phyloP scores from a whole-genome alignment of 2,888 invertebrate genomes.

The Calliphora vomitoria region DNA sequence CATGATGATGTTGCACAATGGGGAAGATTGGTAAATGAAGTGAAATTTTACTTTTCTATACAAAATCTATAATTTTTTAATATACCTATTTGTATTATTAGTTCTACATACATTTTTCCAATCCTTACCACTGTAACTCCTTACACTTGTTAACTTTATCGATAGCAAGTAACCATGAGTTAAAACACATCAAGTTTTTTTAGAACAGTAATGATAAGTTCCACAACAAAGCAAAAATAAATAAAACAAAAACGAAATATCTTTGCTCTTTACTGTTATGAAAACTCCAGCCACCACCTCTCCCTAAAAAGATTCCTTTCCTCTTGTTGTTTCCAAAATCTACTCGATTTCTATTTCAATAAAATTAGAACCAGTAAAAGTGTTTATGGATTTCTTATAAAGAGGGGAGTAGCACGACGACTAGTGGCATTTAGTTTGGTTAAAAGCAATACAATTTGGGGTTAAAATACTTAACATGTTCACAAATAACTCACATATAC shows the following conservation, averaged over 20 bases:
- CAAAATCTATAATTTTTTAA: too few relatives aligned
- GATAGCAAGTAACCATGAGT: conserved; percentile 41
- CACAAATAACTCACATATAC: not conserved
- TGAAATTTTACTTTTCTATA: too few relatives aligned
- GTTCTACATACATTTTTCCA: not conserved
- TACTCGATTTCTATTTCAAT: conserved; percentile 40
- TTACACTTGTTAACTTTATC: not conserved
- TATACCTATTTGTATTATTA: too few relatives aligned
- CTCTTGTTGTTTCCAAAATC: not conserved
- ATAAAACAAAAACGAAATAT: not conserved
- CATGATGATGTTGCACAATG: too few relatives aligned
- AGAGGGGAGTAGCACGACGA: conserved; percentile 3
- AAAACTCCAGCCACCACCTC: not conserved
- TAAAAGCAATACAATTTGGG: conserved; percentile 63
- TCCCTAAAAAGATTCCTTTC: not conserved
- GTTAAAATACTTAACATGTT: conserved; percentile 61
- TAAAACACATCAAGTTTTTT: conserved; percentile 36
- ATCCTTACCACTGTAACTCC: not conserved
- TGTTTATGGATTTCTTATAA: conserved; percentile 49
- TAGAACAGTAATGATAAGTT: conserved; percentile 52
- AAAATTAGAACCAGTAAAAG: conserved; percentile 44
- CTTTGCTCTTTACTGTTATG: conserved; percentile 5
- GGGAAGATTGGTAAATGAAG: too few relatives aligned
- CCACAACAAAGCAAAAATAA: conserved; percentile 23
- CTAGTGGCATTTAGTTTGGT: conserved; percentile 44